phyloP scores from a whole-genome alignment of 23 tunicate genomes.

The Halocynthia aurantium region DNA sequence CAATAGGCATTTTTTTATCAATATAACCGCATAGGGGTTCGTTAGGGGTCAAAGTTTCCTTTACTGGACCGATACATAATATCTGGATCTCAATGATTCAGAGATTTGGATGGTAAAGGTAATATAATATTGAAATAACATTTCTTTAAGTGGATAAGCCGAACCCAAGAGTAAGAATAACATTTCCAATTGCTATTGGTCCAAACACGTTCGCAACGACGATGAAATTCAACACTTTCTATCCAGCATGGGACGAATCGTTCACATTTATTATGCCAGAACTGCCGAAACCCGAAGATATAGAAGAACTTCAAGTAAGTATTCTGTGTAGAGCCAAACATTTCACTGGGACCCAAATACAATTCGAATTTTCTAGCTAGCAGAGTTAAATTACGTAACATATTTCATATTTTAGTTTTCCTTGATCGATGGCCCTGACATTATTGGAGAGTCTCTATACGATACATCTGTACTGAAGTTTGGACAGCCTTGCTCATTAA shows the following conservation, averaged over 20 bases:
- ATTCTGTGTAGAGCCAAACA: not conserved
- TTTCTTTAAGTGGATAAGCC: conserved; percentile 14
- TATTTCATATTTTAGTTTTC: conserved; percentile 16
- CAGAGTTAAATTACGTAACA: not conserved
- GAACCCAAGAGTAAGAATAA: not conserved
- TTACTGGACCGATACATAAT: too few relatives aligned
- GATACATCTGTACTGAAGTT: not conserved
- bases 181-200: conserved; percentile 10
- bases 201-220: conserved; percentile 7
- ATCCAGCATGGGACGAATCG: conserved; percentile 24
- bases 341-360: too few relatives aligned
- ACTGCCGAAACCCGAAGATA: not conserved
- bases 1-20: too few relatives aligned
- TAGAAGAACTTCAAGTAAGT: too few relatives aligned
- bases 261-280: conserved; percentile 16
- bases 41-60: too few relatives aligned
- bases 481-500: not conserved
- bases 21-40: too few relatives aligned
- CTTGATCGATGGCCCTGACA: conserved; percentile 15
- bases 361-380: not conserved
- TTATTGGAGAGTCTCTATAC: not conserved
- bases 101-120: too few relatives aligned
- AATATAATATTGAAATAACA: too few relatives aligned
- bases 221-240: not conserved
- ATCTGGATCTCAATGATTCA: too few relatives aligned